Evolutionary conservation across 2,888 invertebrate species (phyloP).

Genomic region (Xylota segnis): DNA sequence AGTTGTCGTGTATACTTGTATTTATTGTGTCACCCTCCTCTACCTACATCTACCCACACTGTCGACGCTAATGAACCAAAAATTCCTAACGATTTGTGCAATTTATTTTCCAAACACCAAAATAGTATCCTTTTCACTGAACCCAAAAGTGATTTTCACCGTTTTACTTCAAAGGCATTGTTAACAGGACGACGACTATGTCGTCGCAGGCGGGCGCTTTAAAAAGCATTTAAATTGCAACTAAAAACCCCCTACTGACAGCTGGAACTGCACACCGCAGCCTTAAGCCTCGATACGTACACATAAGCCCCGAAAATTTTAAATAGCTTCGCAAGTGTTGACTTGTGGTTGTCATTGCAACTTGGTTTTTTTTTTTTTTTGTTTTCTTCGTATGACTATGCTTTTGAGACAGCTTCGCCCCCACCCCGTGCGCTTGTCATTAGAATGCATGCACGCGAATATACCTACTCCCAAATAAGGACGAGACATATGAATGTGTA

Average conservation of each 20-base stretch:
- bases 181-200: not conserved
- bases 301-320: slow-evolving; percentile 36
- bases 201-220: not conserved
- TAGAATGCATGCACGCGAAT: slow-evolving; percentile 29
- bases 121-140: not conserved
- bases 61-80: slow-evolving; percentile 33
- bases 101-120: not conserved
- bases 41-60: not conserved
- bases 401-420: not conserved
- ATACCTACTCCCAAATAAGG: slow-evolving; percentile 21
- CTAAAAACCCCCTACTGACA: slow-evolving; percentile 13
- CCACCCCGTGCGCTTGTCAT: not conserved
- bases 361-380: slow-evolving; percentile 12
- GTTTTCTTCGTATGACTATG: not conserved
- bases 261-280: slow-evolving; percentile 5
- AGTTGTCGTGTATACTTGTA: slow-evolving; percentile 17
- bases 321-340: slow-evolving; percentile 32
- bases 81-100: slow-evolving; percentile 11
- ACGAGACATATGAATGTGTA: not conserved
- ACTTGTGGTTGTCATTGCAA: slow-evolving; percentile 40
- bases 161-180: slow-evolving; percentile 37
- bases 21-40: slow-evolving; percentile 9
- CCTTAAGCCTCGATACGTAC: slow-evolving; percentile 18
- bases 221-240: slow-evolving; percentile 23
- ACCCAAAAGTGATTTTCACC: not conserved